Evolutionary conservation across 2,888 invertebrate species (phyloP).

Genomic region (Megaustenia siamemsis): DNA sequence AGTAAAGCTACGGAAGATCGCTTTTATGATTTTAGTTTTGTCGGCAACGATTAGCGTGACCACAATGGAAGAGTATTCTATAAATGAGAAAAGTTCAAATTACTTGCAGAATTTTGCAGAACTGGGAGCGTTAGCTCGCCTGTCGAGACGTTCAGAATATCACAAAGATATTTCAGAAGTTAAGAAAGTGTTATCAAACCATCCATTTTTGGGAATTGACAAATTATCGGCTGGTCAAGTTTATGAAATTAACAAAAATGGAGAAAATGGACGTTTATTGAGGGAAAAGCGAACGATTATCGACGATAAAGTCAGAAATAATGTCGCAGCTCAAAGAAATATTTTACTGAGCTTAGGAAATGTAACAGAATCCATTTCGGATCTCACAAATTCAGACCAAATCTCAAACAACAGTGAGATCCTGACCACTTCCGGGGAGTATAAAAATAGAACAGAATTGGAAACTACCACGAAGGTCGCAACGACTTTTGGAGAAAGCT

Average conservation of each 20-base stretch:
- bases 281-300: not conserved
- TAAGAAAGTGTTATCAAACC: not conserved
- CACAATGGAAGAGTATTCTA: not conserved
- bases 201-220: not conserved
- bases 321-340: not conserved
- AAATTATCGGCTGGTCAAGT: not conserved
- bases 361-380: not conserved
- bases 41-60: not conserved
- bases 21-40: not conserved
- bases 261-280: not conserved
- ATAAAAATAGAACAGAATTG: not conserved
- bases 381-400: not conserved
- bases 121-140: not conserved
- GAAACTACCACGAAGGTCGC: not conserved
- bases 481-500: too few species aligned
- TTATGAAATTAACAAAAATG: not conserved
- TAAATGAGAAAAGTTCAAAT: not conserved
- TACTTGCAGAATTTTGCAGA: slow-evolving; percentile 20
- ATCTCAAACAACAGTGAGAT: not conserved
- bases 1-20: not conserved
- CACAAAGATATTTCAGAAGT: not conserved
- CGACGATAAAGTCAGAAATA: not conserved
- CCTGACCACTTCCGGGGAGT: not conserved
- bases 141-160: not conserved
- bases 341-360: not conserved